Base-by-base conservation (phyloP, 2,888 invertebrate species). In the Zygothrica quintamaculata region DNA sequence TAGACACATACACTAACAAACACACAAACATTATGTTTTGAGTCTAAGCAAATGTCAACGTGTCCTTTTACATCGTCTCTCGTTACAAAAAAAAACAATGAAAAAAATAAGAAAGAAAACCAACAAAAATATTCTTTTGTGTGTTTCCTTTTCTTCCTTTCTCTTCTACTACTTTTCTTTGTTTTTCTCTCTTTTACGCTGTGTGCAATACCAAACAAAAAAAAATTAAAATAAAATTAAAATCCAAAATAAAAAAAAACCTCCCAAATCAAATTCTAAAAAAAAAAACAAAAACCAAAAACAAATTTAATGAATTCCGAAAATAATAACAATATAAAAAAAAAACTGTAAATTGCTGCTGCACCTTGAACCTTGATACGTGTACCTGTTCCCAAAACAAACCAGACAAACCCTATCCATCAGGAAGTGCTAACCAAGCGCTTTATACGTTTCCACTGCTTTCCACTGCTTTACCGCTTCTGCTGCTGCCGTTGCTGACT, bases 71-170 rank as follows among this genome's bases (percentile, higher is more conserved):
- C 55, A 18, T 59, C 42, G 44, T 36, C 46, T 34, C 37, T 69
- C 52, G 50, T 42, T 48, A 34, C 25, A 46, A 36, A 37, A 22
- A 50, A 65, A 59, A 37, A 29, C 42, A 50, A 51, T 33, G 43
- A 60, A 47, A 55, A 58, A 66, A 60, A 62, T 61, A 71, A 67
- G 59, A 64, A 77, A 75, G 60, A 77, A 84, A 66, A 66, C 70
- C 69, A 71, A 66, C 79, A 74, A 72, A 72, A 78, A 74, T 77
- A 73, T 74, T 74, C 65, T 77, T 81, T 71, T 74, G 77, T 87
- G 76, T 80, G 74, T 85, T 78, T 81, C 74, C 74, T 79, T 84
- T 77, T 80, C 73, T 75, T 81, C 70, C 69, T 79, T 81, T 67
- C 77, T 77, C 77, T 77, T 81, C 74, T 75, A 65, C 73, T 75